Evolutionary conservation across 1,140 invertebrate species (phyloP).

Genomic region (Drosophila mayri): DNA sequence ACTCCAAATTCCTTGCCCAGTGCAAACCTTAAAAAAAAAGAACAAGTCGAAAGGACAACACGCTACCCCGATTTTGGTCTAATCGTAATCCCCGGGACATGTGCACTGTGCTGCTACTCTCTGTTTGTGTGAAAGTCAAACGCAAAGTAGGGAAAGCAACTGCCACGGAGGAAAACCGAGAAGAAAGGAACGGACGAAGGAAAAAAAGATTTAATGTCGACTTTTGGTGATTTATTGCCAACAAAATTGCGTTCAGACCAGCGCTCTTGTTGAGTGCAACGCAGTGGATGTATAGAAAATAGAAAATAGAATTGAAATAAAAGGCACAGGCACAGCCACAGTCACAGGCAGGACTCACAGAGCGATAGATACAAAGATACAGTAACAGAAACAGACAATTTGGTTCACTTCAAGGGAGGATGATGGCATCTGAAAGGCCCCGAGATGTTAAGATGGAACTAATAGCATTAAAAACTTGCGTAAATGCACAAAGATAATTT

Average conservation of each 20-base stretch:
- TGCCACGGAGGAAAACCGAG: constrained; percentile 40
- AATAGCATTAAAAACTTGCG: constrained; percentile 84
- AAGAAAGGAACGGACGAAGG: constrained; percentile 45
- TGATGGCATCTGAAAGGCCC: constrained; percentile 32
- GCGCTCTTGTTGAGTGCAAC: constrained; percentile 70
- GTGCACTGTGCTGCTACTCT: constrained; percentile 49
- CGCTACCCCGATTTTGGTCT: constrained; percentile 17
- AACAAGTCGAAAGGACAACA: constrained; percentile 43
- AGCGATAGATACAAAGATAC: constrained; percentile 18
- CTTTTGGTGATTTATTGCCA: constrained; percentile 85
- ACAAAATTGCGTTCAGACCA: constrained; percentile 84
- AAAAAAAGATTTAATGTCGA: constrained; percentile 84
- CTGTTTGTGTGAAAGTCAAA: constrained; percentile 78
- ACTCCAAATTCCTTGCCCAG: constrained; percentile 1
- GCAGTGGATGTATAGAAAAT: constrained; percentile 56
- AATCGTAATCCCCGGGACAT: constrained; percentile 68
- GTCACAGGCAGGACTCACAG: constrained; percentile 48
- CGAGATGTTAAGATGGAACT: constrained; percentile 77
- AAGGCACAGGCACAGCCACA: constrained; percentile 47
- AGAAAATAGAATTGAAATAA: constrained; percentile 78
- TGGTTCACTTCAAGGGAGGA: constrained; percentile 62
- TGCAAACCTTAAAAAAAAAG: constrained; percentile 14
- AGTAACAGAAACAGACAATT: constrained; percentile 65
- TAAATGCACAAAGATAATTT: constrained; percentile 83
- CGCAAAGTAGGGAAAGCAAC: constrained; percentile 58